These are phyloP conservation scores for Hirtodrosophila trivittata DNA, from an alignment of 2,888 invertebrate genomes.

Conservation along the genomic window DNA sequence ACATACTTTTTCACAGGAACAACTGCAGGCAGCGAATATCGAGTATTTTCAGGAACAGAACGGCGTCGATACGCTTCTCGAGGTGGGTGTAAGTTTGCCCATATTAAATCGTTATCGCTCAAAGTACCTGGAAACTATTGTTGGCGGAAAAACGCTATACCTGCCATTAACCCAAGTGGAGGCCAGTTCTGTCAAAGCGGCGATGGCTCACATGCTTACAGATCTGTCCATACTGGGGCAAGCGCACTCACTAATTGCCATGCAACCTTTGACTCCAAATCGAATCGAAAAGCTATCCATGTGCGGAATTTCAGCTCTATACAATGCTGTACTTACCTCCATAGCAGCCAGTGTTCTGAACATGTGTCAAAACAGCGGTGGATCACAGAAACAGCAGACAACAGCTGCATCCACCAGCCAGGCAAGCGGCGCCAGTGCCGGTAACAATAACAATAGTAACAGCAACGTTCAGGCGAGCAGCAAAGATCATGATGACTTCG, in stretches of 20 bases:
- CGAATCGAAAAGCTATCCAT: conserved; percentile 92
- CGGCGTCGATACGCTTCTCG: conserved; percentile 92
- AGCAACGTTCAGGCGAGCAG: conserved; percentile 26
- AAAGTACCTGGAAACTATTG: conserved; percentile 84
- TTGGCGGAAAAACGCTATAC: conserved; percentile 87
- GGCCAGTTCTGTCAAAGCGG: conserved; percentile 88
- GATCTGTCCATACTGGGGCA: conserved; percentile 92
- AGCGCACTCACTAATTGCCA: conserved; percentile 92
- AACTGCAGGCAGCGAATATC: conserved; percentile 91
- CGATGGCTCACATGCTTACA: conserved; percentile 90
- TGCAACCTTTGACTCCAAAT: conserved; percentile 94
- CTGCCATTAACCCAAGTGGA: conserved; percentile 89
- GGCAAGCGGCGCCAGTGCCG: conserved; percentile 38
- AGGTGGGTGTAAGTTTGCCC: conserved; percentile 92
- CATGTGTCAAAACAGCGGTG: conserved; percentile 85
- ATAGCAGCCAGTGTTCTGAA: conserved; percentile 87
- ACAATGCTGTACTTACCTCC: conserved; percentile 90
- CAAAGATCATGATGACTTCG: conserved; percentile 89
- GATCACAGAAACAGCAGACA: conserved; percentile 83
- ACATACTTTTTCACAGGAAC: conserved; percentile 85
- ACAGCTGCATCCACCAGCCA: conserved; percentile 58
- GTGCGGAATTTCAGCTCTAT: conserved; percentile 92
- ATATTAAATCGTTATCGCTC: conserved; percentile 85
- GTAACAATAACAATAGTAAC: conserved; percentile 15
- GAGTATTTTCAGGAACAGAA: conserved; percentile 91